Percentiles rank a stretch among this genome's conserved stretches.
Evolutionary conservation across 1,140 invertebrate genomes (phyloP).

Genomic region (Globodera ellingtonae): DNA sequence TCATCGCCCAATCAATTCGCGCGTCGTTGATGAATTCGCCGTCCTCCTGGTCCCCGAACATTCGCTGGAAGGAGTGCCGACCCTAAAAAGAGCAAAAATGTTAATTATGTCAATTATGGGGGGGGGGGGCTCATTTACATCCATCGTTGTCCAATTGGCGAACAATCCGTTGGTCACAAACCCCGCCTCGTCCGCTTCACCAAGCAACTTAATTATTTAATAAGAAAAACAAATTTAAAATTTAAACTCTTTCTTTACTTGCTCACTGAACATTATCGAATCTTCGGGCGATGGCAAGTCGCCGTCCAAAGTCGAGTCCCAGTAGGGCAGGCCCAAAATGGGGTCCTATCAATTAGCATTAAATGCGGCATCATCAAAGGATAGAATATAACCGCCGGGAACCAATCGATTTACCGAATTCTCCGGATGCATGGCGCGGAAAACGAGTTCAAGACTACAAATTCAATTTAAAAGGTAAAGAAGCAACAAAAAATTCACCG

Average conservation of each 20-base stretch:
- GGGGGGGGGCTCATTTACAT: slow-evolving; percentile 25
- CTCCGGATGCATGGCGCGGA: slow-evolving; percentile 48
- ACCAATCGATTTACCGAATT: slow-evolving; percentile 24
- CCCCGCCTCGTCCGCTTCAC: slow-evolving; percentile 53
- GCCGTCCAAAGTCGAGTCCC: slow-evolving; percentile 66
- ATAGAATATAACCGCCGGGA: too few relatives aligned
- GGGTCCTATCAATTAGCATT: slow-evolving; percentile 30
- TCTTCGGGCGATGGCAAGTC: slow-evolving; percentile 61
- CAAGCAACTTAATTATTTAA: slow-evolving; percentile 52
- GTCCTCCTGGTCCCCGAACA: slow-evolving; percentile 47
- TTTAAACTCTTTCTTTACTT: neutral
- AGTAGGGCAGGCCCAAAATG: slow-evolving; percentile 66
- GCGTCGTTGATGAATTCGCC: slow-evolving; percentile 59
- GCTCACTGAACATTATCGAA: slow-evolving; percentile 65
- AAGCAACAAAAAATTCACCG: slow-evolving; percentile 3
- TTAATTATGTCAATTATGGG: neutral
- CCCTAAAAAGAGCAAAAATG: slow-evolving; percentile 28
- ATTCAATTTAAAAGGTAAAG: neutral
- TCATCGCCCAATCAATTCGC: slow-evolving; percentile 51
- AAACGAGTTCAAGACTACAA: slow-evolving; percentile 39
- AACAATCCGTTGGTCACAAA: slow-evolving; percentile 54
- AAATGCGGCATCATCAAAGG: neutral
- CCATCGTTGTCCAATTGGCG: slow-evolving; percentile 56
- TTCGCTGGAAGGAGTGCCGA: slow-evolving; percentile 50
- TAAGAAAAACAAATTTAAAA: neutral